A percentile compares a stretch with the other conserved stretches of the same genome.
Evolutionary conservation across 2,113 vertebrate species (phyloP).

Genomic region (Phyllostomus hastatus): DNA sequence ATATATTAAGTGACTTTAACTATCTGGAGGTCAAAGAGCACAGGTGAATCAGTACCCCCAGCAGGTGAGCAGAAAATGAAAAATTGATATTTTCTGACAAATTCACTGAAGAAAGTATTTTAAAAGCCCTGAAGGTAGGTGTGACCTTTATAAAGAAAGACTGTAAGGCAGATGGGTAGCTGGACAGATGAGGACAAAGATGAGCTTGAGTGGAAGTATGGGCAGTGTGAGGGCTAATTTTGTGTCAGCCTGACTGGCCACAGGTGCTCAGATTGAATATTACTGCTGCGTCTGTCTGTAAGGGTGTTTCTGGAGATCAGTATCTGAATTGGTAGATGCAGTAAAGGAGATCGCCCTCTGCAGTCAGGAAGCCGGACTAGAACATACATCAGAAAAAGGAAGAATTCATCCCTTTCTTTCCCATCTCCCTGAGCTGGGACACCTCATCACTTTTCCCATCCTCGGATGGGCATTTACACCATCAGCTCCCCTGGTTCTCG

Average conservation of each 20-base stretch:
- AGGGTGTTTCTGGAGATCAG: background rate
- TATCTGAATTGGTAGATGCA: background rate
- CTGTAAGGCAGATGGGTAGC: background rate
- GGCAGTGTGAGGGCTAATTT: background rate
- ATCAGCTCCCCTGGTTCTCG: background rate
- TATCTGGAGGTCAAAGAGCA: background rate
- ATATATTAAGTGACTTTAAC: background rate
- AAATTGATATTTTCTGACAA: background rate
- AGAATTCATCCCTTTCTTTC: background rate
- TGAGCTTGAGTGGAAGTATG: background rate
- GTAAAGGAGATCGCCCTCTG: background rate
- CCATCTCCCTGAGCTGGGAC: background rate
- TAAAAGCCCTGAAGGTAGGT: background rate
- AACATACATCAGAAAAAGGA: background rate
- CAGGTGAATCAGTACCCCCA: background rate
- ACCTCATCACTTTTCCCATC: background rate
- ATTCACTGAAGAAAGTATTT: background rate
- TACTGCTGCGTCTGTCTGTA: background rate
- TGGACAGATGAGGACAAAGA: background rate
- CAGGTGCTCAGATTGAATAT: background rate
- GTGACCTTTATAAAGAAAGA: background rate
- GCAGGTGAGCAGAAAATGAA: background rate
- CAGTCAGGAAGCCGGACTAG: background rate
- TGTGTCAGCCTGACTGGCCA: no score
- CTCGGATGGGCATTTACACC: background rate